These are phyloP conservation scores for Pantherophis vulpinus DNA, from an alignment of 2,797 vertebrate genomes.

Conservation along the genomic window DNA sequence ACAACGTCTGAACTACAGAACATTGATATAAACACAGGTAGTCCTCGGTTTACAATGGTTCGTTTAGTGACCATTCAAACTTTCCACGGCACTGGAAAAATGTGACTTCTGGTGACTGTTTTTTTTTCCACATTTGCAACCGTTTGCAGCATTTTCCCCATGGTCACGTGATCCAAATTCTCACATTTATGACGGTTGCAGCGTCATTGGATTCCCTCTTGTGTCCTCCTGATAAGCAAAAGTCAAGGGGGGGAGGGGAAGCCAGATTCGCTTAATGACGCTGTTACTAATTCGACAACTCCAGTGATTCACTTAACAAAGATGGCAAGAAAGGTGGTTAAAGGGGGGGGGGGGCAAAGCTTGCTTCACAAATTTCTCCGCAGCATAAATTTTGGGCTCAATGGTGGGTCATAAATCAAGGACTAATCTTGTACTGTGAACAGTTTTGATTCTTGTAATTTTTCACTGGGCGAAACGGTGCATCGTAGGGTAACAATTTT, in stretches of 20 bases:
- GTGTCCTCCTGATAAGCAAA: background rate
- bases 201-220: background rate
- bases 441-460: background rate
- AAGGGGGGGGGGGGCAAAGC: background rate
- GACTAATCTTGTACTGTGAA: background rate
- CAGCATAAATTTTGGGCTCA: background rate
- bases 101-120: fast-evolving
- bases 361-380: background rate
- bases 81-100: background rate
- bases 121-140: background rate
- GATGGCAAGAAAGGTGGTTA: background rate
- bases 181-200: background rate
- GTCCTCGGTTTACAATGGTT: background rate
- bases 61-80: background rate
- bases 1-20: too few relatives aligned
- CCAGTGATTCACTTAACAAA: background rate
- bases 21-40: background rate
- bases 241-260: background rate
- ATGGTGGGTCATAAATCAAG: background rate
- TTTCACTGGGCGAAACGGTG: background rate
- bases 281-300: background rate
- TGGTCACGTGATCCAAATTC: background rate
- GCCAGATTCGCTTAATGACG: background rate
- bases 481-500: background rate
- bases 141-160: background rate